Conservation (phyloP, 2,888 invertebrate species). For the Ectobius pallidus region DNA sequence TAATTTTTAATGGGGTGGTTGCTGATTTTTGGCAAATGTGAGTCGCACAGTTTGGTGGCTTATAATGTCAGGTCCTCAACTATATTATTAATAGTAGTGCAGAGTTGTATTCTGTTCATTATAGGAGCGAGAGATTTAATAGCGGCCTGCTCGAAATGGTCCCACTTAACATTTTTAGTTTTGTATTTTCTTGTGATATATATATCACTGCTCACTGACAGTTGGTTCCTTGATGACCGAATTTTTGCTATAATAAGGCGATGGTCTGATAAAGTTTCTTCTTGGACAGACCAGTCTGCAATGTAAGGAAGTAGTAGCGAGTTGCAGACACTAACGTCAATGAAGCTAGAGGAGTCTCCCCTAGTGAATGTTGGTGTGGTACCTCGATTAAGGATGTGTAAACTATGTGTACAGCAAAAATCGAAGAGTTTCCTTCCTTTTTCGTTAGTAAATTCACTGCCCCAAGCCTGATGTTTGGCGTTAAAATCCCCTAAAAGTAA, state of each 20-base stretch:
- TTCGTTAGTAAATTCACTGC: neutral
- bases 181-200: neutral
- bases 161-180: neutral
- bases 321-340: neutral
- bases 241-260: neutral
- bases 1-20: neutral
- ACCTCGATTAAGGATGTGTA: neutral
- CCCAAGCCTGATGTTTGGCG: neutral
- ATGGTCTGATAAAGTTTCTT: neutral
- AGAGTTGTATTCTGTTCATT: neutral
- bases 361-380: neutral
- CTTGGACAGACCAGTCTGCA: neutral
- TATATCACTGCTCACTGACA: neutral
- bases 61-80: neutral
- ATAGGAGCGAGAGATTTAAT: neutral
- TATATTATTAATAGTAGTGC: neutral
- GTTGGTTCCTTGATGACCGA: neutral
- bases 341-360: neutral
- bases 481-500: neutral
- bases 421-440: neutral
- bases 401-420: neutral
- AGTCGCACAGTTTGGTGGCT: neutral
- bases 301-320: neutral
- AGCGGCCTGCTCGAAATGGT: neutral
- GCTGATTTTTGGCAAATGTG: neutral